Conservation (phyloP, 2,113 vertebrate genomes). For the Anarhynchus alexandrinus region DNA sequence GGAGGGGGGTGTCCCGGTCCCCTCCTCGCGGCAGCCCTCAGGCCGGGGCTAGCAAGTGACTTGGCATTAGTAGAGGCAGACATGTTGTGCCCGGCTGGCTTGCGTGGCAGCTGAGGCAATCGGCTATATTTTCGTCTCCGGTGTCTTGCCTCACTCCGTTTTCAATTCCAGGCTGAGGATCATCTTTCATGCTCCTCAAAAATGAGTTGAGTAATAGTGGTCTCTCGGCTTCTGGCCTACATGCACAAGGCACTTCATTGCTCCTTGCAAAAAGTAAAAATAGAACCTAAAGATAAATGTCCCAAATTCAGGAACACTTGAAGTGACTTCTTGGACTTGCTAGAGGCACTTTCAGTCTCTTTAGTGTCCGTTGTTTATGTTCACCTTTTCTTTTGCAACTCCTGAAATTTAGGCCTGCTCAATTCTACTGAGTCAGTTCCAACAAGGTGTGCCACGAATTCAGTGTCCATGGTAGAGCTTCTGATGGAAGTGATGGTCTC, state of each 20-base stretch:
- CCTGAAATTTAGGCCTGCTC: neutral
- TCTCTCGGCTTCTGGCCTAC: neutral
- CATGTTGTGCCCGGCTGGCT: neutral
- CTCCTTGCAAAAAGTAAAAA: neutral
- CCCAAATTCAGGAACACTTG: neutral
- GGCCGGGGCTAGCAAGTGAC: neutral
- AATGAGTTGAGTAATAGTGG: neutral
- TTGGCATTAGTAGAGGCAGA: neutral
- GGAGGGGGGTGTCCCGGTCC: neutral
- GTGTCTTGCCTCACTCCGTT: neutral
- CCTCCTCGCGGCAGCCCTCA: neutral
- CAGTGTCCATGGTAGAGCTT: accelerated
- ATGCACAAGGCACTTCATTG: accelerated
- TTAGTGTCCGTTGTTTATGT: neutral
- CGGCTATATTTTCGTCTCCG: neutral
- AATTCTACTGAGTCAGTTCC: neutral
- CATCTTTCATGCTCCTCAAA: neutral
- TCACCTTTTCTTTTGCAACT: neutral
- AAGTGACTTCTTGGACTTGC: neutral
- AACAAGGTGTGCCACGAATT: neutral
- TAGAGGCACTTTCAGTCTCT: accelerated
- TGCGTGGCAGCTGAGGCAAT: neutral
- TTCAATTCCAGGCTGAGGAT: neutral
- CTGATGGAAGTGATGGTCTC: neutral
- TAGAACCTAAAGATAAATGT: neutral